Base-by-base conservation (phyloP, 37 sponge, comb jelly and placozoan genomes). In the Cladorhizidae sp. region DNA sequence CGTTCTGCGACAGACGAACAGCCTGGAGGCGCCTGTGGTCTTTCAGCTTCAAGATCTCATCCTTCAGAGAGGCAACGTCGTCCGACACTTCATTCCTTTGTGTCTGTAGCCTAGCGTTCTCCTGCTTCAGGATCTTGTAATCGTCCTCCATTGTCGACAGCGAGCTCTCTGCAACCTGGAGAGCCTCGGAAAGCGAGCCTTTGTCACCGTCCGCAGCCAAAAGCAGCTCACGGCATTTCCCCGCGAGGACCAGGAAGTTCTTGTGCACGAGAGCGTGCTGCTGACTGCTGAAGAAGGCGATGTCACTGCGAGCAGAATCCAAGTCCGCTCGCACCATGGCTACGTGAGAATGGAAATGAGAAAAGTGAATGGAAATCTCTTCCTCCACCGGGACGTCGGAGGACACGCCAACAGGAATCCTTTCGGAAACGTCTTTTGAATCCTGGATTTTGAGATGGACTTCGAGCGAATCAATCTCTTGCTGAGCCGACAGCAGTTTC, bases 11-110 rank as follows among this genome's bases (percentile, higher is more conserved):
- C 12, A 81, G 63, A 43, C 72, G 70, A 9, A 70, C 36, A n/a
- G 70, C 40, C 15, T 62, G 82, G 22, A 81, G 28, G 9, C 59
- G 43, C 35, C 72, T 81, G 64, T 81, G 82, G 58, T 81, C 82
- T n/a, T 81, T 62, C 0, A 83, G 76, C 20, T 36, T 31, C 2
- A 69, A 68, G 0, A 83, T 38, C 43, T 83, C 84, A 7, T 54
- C 25, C 21, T 64, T 69, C 36, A 83, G 38, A 29, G 59, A 29
- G 26, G 65, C 39, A 6, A 83, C 57, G 0, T 83, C 76, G 3
- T 28, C 22, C 0, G 57, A 17, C 11, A 83, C 42, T 0, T 0
- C 25, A 18, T 40, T 41, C 73, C 43, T 81, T 50, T 81, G 72
- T 0, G 65, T 57, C 37, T 64, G 65, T 0, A 82, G 74, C 36